Percentiles rank a stretch among this genome's conserved stretches.
phyloP scores from a whole-genome alignment of 2,888 invertebrate species.

The Diarsia dahlii region DNA sequence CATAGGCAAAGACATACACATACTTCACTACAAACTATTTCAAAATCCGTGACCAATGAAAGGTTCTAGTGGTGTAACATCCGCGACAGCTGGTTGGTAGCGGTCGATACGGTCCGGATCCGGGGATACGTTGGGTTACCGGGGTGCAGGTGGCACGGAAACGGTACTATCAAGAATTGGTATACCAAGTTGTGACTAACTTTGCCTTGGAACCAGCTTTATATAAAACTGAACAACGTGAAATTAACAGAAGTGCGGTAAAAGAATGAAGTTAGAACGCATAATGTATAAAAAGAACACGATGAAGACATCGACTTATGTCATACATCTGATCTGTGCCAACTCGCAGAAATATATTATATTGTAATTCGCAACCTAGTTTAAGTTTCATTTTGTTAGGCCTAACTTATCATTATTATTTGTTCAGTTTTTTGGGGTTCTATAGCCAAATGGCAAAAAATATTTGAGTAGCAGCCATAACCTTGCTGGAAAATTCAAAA shows the following conservation, averaged over 20 bases:
- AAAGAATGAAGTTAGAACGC: neutral
- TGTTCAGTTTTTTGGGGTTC: no score
- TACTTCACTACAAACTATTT: neutral
- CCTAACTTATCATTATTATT: no score
- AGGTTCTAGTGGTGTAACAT: neutral
- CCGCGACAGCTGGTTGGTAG: neutral
- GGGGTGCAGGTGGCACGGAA: conserved; percentile 17
- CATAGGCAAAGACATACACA: no score
- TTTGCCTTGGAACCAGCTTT: neutral
- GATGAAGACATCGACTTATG: neutral
- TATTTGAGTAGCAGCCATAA: no score
- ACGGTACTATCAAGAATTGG: neutral
- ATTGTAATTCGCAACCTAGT: no score
- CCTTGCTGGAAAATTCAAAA: no score
- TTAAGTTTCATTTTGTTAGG: no score
- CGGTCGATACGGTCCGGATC: conserved; percentile 9
- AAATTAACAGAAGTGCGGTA: no score
- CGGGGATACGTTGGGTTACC: neutral
- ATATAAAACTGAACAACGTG: no score
- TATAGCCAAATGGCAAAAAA: no score
- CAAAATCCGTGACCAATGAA: neutral
- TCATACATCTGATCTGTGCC: neutral
- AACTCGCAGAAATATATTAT: neutral
- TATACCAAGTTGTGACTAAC: neutral
- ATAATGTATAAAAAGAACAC: neutral